Base-by-base conservation (phyloP, 2,113 vertebrate species). In the Crotalus helleri region DNA sequence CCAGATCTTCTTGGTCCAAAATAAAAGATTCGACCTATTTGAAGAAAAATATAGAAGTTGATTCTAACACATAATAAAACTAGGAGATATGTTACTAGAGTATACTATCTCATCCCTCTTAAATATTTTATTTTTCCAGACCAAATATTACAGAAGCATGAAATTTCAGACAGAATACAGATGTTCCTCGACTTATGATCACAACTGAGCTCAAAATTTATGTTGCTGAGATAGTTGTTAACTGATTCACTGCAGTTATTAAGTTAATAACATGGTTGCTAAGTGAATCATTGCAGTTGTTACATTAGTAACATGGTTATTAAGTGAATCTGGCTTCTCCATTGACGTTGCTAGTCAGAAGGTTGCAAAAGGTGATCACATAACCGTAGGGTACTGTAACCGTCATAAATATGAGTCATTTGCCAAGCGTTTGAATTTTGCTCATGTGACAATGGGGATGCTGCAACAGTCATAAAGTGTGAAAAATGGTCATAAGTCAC, bases 1-100 rank as follows among this genome's bases (percentile, higher is more conserved):
- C 99, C 96, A 99, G 97, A 97, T 99, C 99, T 97, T 99, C 99
- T 98, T 99, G 99, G 97, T 99, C 99, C 98, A 99, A 97, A 97
- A 99, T 99, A 97, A 99, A 99, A 51, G 99, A 99, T 97, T 99
- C 99, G 93, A 99, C 99, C 99, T 99, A 95, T 98, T 97, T 91
- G 23, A 94, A 97, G 91, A 94, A 24, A 97, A 85, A 91, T 58
- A 44, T 81, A 88, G 57, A 6, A 24, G 44, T 92, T n/a, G 74
- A 89, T 57, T n/a, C 23, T 44, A 58, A 85, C 26, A 13, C 15
- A 85, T 9, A 81, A 29, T 6, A 57, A 89, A 92, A 19, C 6
- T 64, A 49, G n/a, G 44, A 86, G 3, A 4, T 53, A 59, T 19
- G 17, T 12, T 33, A 46, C 3, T 7, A 90, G 90, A 23, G n/a